Evolutionary conservation across 2,113 vertebrate species (phyloP).

Genomic region (Sebastes schlegelii): DNA sequence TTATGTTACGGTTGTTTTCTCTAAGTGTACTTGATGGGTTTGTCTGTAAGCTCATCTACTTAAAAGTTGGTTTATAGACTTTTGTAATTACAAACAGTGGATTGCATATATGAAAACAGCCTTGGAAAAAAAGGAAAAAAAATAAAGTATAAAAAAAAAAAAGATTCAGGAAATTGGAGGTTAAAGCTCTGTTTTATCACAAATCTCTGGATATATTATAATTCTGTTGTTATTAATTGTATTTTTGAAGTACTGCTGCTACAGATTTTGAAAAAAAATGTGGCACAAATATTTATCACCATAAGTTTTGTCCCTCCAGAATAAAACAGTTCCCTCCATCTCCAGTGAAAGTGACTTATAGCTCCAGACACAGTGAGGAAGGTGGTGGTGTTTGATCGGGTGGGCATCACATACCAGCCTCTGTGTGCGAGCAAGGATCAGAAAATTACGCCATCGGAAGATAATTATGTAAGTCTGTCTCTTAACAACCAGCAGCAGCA

Average conservation of each 20-base stretch:
- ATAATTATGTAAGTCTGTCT: constrained; percentile 83
- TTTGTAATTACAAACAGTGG: too few species aligned
- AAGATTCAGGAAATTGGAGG: background rate
- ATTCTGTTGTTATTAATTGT: background rate
- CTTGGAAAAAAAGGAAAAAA: too few species aligned
- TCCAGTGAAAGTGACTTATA: constrained; percentile 57
- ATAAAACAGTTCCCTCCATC: constrained; percentile 29
- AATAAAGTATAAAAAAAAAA: background rate
- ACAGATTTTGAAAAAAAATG: too few species aligned
- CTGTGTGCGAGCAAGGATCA: constrained; percentile 64
- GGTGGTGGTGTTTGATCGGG: constrained; percentile 14
- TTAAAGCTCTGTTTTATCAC: background rate
- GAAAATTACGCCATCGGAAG: constrained; percentile 79
- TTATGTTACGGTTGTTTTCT: too few species aligned
- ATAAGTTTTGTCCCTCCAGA: background rate
- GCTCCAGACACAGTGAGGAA: constrained; percentile 15
- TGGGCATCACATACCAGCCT: constrained; percentile 40
- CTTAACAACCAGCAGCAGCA: constrained; percentile 68
- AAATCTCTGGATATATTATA: background rate
- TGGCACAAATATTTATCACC: background rate
- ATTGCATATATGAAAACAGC: too few species aligned
- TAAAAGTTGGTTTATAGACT: too few species aligned
- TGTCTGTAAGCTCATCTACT: too few species aligned
- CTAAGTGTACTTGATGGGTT: too few species aligned
- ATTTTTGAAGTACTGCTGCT: background rate